These are phyloP conservation scores for Danio choprae DNA, from an alignment of 2,797 vertebrate genomes.

Conservation along the genomic window DNA sequence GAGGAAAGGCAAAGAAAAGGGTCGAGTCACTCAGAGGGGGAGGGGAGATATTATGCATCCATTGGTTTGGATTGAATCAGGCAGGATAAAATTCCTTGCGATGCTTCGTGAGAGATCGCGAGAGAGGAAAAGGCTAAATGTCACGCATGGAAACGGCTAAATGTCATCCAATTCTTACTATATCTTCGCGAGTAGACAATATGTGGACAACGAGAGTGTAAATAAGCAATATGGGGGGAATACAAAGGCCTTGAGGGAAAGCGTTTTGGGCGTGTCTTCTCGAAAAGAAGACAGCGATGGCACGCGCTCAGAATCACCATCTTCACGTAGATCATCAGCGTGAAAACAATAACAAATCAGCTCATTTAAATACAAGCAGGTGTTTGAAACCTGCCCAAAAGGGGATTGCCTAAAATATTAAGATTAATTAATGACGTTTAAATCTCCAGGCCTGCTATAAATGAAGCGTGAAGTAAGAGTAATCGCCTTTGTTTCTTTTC, in stretches of 20 bases:
- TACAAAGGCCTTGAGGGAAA: slow-evolving; percentile 38
- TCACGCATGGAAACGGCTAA: slow-evolving; percentile 47
- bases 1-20: slow-evolving; percentile 72
- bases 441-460: not conserved
- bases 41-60: slow-evolving; percentile 74
- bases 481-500: slow-evolving; percentile 13
- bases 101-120: slow-evolving; percentile 73
- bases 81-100: slow-evolving; percentile 78
- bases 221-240: not conserved
- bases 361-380: not conserved
- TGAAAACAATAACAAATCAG: not conserved
- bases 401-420: not conserved
- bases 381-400: no score
- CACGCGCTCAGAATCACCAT: slow-evolving; percentile 59
- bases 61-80: slow-evolving; percentile 76
- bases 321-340: not conserved
- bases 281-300: slow-evolving; percentile 65
- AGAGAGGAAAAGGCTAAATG: slow-evolving; percentile 72
- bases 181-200: slow-evolving; percentile 59
- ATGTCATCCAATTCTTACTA: not conserved
- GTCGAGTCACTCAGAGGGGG: slow-evolving; percentile 80
- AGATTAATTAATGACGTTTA: not conserved
- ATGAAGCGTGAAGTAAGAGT: not conserved
- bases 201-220: slow-evolving; percentile 39
- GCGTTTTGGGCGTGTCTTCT: slow-evolving; percentile 81